Evolutionary conservation across 2,797 vertebrate species (phyloP), one percentile per base, ranked within the genome.

Genomic region (Schizothorax lantsangensis): DNA sequence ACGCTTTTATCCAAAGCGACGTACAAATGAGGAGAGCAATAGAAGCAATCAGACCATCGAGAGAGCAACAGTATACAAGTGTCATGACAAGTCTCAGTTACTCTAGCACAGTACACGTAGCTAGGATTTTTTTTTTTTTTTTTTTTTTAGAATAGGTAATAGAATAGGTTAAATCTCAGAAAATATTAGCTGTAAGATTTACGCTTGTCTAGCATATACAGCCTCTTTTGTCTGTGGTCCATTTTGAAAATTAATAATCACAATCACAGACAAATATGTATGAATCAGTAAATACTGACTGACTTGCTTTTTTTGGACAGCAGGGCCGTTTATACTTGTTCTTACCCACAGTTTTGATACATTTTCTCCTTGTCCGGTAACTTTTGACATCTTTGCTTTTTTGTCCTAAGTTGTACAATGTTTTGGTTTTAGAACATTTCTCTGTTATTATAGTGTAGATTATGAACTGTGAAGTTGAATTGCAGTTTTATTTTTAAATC

Each of bases 111-210:
- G n/a, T n/a, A n/a, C n/a, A n/a, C n/a, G n/a, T n/a, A n/a, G n/a
- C n/a, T n/a, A n/a, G n/a, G n/a, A n/a, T n/a, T n/a, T n/a, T n/a
- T n/a, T n/a, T n/a, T n/a, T n/a, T n/a, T n/a, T n/a, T n/a, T n/a
- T n/a, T n/a, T n/a, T n/a, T n/a, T n/a, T n/a, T n/a, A n/a, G n/a
- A n/a, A n/a, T n/a, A n/a, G n/a, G n/a, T n/a, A n/a, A n/a, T n/a
- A n/a, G n/a, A n/a, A n/a, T n/a, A n/a, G n/a, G n/a, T n/a, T 83
- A 59, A 85, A 85, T 73, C 38, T 83, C 17, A 57, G n/a, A 69
- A 87, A 69, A 52, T 54, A 26, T 85, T n/a, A 69, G 21, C n/a
- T 47, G 0, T 49, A 21, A 59, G 38, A 19, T 19, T n/a, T 45
- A 45, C 38, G 38, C 74, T 40, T 49, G n/a, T 62, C 79, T 73